Evolutionary conservation across 2,797 vertebrate species (phyloP).

Genomic region (Enteromius trimaculatus): DNA sequence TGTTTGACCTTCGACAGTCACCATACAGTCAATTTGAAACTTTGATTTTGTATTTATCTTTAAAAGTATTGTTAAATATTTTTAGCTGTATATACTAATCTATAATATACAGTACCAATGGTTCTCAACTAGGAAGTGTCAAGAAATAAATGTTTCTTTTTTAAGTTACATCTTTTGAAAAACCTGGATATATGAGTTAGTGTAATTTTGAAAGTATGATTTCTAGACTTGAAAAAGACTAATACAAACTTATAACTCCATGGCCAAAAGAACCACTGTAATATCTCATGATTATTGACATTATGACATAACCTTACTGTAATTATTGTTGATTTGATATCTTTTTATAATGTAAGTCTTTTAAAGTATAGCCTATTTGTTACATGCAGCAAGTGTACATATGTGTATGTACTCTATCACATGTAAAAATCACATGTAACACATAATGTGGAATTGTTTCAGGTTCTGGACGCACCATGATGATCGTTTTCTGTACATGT

Average conservation of each 20-base stretch:
- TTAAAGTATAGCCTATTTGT: not conserved
- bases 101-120: not conserved
- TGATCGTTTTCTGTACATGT: constrained; percentile 92
- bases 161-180: not conserved
- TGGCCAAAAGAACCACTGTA: not conserved
- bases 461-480: constrained; percentile 97
- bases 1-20: not conserved
- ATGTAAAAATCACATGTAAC: not conserved
- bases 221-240: not conserved
- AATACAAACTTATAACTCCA: not conserved
- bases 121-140: not conserved
- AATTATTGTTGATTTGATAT: not conserved
- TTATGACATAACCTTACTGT: not conserved
- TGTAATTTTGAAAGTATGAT: not conserved
- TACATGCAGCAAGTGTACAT: not conserved
- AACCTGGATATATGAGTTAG: not conserved
- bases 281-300: not conserved
- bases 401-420: not conserved
- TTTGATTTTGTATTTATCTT: not conserved
- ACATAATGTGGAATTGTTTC: constrained; percentile 29
- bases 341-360: not conserved
- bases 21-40: not conserved
- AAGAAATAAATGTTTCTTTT: not conserved
- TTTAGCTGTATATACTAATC: not conserved
- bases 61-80: not conserved